Percentiles rank a stretch among this genome's conserved stretches.
Conservation (phyloP, 64 coral and sea anemone genomes). For the Montipora cactus region DNA sequence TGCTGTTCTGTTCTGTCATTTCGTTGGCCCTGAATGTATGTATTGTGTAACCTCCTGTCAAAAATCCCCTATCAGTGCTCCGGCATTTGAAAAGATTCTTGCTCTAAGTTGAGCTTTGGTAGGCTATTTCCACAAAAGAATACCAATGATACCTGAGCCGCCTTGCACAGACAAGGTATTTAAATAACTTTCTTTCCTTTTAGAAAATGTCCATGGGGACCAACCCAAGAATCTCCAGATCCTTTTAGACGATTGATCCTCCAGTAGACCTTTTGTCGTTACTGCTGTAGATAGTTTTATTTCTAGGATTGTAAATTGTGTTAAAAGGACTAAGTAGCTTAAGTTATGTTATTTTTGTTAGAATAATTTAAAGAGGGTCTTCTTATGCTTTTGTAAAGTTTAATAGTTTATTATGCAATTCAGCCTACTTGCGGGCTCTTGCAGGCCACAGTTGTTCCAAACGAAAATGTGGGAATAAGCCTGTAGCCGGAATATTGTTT, state of each 20-base stretch:
- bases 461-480: not conserved
- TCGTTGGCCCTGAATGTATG: too few relatives aligned
- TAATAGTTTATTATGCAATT: not conserved
- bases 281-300: not conserved
- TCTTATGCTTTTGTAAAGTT: not conserved
- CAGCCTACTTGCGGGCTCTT: too few relatives aligned
- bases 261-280: not conserved
- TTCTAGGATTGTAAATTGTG: not conserved
- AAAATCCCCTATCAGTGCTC: too few relatives aligned
- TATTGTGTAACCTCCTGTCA: too few relatives aligned
- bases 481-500: too few relatives aligned
- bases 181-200: not conserved
- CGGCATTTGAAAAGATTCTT: too few relatives aligned
- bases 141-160: too few relatives aligned
- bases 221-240: constrained; percentile 65
- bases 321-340: not conserved
- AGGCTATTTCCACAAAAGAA: too few relatives aligned
- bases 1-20: too few relatives aligned
- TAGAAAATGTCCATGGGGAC: constrained; percentile 76
- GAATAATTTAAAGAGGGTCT: not conserved
- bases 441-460: too few relatives aligned
- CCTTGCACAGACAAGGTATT: too few relatives aligned
- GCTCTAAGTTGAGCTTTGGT: too few relatives aligned
- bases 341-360: constrained; percentile 13
- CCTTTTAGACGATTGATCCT: constrained; percentile 60